Evolutionary conservation across 1,140 invertebrate species (phyloP).

Genomic region (Philopotamus ludificatus): DNA sequence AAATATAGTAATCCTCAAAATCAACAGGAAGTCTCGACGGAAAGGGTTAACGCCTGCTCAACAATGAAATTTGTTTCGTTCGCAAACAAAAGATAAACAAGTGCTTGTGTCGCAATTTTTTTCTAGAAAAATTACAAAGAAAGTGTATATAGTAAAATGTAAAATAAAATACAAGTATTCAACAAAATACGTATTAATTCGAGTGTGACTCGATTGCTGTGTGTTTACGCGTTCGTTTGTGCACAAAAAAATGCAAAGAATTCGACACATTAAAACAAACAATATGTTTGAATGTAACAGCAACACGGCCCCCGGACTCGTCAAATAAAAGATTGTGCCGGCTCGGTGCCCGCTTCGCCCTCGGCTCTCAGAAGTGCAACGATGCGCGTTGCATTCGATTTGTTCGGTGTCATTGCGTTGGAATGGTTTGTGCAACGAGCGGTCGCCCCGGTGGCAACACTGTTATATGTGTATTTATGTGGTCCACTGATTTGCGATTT

Average conservation of each 20-base stretch:
- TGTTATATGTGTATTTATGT: too few relatives aligned
- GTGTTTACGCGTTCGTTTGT: slow-evolving; percentile 14
- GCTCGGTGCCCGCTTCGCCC: slow-evolving; percentile 28
- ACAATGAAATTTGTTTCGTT: too few relatives aligned
- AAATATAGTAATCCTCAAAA: slow-evolving; percentile 9
- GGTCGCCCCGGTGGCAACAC: too few relatives aligned
- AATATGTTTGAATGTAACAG: slow-evolving; percentile 7
- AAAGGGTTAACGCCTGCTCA: slow-evolving; percentile 7
- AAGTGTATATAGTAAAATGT: too few relatives aligned
- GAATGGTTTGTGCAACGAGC: too few relatives aligned
- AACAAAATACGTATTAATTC: too few relatives aligned
- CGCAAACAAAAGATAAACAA: too few relatives aligned
- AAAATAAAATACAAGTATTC: too few relatives aligned
- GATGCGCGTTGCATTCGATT: slow-evolving; percentile 31
- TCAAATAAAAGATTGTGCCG: slow-evolving; percentile 12
- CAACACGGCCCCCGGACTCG: slow-evolving; percentile 5
- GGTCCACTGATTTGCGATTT: too few relatives aligned
- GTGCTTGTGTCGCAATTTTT: too few relatives aligned
- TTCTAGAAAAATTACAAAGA: background rate
- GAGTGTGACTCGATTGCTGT: slow-evolving; percentile 9
- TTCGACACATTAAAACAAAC: slow-evolving; percentile 6
- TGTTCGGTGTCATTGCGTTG: slow-evolving; percentile 34
- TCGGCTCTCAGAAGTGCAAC: slow-evolving; percentile 23
- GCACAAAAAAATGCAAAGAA: background rate
- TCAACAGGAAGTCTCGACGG: slow-evolving; percentile 10